These are phyloP conservation scores for Petrocephalus microphthalmus DNA, from an alignment of 2,113 vertebrate genomes.

Conservation along the genomic window DNA sequence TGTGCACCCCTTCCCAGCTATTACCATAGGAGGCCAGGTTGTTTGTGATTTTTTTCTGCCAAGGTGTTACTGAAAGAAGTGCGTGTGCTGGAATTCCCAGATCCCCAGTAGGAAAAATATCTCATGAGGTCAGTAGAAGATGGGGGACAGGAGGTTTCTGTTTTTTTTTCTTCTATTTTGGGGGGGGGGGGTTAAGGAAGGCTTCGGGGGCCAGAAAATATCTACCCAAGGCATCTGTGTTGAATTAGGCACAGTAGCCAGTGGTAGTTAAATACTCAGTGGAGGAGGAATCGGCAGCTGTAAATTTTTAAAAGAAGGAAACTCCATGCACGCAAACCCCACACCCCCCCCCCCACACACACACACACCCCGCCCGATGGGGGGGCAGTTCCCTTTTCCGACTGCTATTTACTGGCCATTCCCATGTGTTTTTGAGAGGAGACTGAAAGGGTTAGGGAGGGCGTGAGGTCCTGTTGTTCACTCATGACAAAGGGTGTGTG, in stretches of 20 bases:
- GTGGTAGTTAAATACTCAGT: conserved; percentile 55
- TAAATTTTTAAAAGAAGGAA: conserved; percentile 56
- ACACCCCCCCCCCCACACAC: conserved; percentile 24
- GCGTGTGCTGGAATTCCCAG: conserved; percentile 31
- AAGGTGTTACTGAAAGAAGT: conserved; percentile 45
- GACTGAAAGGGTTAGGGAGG: not conserved
- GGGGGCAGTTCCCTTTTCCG: conserved; percentile 2
- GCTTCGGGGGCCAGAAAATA: conserved; percentile 35
- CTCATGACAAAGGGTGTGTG: not conserved
- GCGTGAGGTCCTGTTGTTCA: not conserved
- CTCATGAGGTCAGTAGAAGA: conserved; percentile 33
- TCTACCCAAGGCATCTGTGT: conserved; percentile 49
- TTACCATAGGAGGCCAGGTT: conserved; percentile 20
- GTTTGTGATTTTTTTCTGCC: conserved; percentile 37
- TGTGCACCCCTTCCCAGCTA: not conserved
- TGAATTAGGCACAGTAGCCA: conserved; percentile 64
- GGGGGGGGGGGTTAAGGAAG: conserved; percentile 18
- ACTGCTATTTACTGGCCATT: not conserved
- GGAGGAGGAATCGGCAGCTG: conserved; percentile 55
- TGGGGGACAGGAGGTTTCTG: conserved; percentile 16
- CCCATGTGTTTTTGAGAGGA: not conserved
- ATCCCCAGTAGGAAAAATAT: conserved; percentile 56
- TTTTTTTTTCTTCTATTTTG: not conserved
- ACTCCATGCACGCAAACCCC: conserved; percentile 48
- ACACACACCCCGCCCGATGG: not conserved